Evolutionary conservation across 2,888 invertebrate genomes (phyloP).

Genomic region (Nymphalis urticae): DNA sequence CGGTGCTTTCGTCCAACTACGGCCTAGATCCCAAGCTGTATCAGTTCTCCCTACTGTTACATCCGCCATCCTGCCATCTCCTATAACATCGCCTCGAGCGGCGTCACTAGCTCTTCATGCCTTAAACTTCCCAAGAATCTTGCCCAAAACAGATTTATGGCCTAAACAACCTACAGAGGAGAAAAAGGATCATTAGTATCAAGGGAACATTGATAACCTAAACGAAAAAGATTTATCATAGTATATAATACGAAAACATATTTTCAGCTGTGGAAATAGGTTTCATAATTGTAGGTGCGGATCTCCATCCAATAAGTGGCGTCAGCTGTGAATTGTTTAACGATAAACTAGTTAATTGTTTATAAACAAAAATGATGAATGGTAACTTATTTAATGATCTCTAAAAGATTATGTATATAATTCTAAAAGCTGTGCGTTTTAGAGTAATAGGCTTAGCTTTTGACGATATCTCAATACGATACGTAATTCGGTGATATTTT

Average conservation of each 20-base stretch:
- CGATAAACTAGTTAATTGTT: conserved; percentile 40
- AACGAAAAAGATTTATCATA: conserved; percentile 19
- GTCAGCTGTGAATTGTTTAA: conserved; percentile 10
- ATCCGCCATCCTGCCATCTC: conserved; percentile 54
- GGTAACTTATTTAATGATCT: conserved; percentile 68
- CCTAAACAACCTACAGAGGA: conserved; percentile 56
- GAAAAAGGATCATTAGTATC: conserved; percentile 56
- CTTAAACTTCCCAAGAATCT: conserved; percentile 67
- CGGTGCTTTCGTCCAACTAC: conserved; percentile 74
- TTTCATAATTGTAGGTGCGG: conserved; percentile 11
- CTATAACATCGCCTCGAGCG: conserved; percentile 58
- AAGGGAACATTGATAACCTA: conserved; percentile 26
- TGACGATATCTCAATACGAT: conserved; percentile 73
- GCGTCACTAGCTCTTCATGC: conserved; percentile 66
- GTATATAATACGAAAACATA: conserved; percentile 24
- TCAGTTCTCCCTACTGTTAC: conserved; percentile 43
- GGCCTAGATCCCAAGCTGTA: conserved; percentile 54
- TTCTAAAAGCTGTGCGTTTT: conserved; percentile 50
- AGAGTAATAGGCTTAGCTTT: conserved; percentile 58
- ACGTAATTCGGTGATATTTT: conserved; percentile 79
- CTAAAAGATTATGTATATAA: conserved; percentile 60
- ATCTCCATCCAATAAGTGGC: conserved; percentile 11
- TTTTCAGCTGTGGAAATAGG: conserved; percentile 20
- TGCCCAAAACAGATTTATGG: conserved; percentile 75
- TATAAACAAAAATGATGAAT: conserved; percentile 41